A percentile compares a stretch with the other conserved stretches of the same genome.
These are phyloP conservation scores for Pogonophryne albipinna DNA, from an alignment of 2,797 vertebrate genomes.

Conservation along the genomic window DNA sequence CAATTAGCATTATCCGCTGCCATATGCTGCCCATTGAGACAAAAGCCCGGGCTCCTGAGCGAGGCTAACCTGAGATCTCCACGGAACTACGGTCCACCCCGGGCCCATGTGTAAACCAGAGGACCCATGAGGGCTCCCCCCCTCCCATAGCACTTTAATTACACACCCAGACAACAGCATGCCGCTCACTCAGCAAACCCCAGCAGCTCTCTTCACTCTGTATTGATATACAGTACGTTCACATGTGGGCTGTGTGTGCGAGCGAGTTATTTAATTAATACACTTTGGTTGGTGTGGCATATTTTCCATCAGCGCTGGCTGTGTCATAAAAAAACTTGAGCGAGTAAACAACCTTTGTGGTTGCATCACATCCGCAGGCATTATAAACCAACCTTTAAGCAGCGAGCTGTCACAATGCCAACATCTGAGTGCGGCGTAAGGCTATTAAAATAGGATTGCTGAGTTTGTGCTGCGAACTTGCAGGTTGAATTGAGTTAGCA, in stretches of 20 bases:
- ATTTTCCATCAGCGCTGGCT: constrained; percentile 49
- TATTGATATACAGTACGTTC: constrained; percentile 31
- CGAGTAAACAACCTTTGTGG: constrained; percentile 41
- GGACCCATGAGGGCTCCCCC: constrained; percentile 77
- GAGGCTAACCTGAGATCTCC: constrained; percentile 86
- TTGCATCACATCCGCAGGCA: constrained; percentile 6
- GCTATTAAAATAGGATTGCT: constrained; percentile 77
- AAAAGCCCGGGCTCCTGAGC: constrained; percentile 79
- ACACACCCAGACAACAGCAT: constrained; percentile 77
- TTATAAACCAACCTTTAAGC: constrained; percentile 20
- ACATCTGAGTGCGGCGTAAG: constrained; percentile 61
- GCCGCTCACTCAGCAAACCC: constrained; percentile 77
- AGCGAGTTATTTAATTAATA: constrained; percentile 36
- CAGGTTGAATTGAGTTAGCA: constrained; percentile 68
- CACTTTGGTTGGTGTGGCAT: constrained; percentile 21
- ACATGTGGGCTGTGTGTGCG: constrained; percentile 27
- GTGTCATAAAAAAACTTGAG: constrained; percentile 39
- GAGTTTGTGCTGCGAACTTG: constrained; percentile 66
- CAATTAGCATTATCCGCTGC: constrained; percentile 88
- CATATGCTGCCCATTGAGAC: constrained; percentile 88
- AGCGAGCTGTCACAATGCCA: constrained; percentile 37
- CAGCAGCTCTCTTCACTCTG: constrained; percentile 54
- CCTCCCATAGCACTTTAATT: constrained; percentile 78
- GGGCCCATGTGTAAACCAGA: constrained; percentile 83
- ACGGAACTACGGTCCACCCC: constrained; percentile 78